A percentile compares a stretch with the other conserved stretches of the same genome.
phyloP scores from a whole-genome alignment of 2,113 vertebrate species.

The Pandion haliaetus region DNA sequence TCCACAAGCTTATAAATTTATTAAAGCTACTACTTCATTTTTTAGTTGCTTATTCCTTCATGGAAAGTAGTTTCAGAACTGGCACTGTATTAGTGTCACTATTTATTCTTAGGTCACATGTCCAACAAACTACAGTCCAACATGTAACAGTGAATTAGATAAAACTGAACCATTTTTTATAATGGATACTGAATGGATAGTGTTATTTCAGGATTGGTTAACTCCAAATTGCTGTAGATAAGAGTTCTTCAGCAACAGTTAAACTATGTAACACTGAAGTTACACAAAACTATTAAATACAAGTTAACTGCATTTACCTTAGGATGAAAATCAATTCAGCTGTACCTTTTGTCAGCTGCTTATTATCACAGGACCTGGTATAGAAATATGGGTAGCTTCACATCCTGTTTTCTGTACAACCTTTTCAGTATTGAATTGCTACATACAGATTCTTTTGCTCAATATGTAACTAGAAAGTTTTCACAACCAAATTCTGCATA shows the following conservation, averaged over 20 bases:
- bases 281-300: background rate
- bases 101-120: background rate
- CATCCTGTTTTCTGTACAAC: background rate
- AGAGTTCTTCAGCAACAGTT: background rate
- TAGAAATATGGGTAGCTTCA: background rate
- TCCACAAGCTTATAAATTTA: background rate
- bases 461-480: background rate
- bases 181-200: background rate
- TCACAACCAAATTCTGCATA: background rate
- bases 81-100: background rate
- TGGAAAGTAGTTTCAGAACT: background rate
- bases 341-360: background rate
- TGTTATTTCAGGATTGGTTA: background rate
- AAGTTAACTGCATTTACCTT: background rate
- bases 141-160: background rate
- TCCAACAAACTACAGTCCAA: background rate
- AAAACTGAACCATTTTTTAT: background rate
- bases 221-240: background rate
- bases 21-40: background rate
- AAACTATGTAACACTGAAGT: background rate
- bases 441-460: background rate
- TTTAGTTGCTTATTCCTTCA: background rate
- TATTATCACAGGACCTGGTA: background rate
- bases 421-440: background rate
- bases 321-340: background rate